Evolutionary conservation across 2,113 vertebrate genomes (phyloP).

Genomic region (Silurus asotus): DNA sequence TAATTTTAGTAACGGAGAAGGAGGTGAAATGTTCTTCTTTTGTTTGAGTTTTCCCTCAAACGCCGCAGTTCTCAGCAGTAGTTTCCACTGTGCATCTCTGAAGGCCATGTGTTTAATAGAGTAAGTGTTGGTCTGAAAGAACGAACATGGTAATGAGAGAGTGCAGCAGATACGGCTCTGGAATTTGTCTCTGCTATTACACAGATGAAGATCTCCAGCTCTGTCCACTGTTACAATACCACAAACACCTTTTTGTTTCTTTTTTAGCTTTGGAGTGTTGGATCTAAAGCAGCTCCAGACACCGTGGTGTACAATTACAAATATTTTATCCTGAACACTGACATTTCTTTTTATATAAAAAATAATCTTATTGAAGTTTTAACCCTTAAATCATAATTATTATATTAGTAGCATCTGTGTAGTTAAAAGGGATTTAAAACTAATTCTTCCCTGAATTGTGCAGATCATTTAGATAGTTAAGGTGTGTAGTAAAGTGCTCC

Average conservation of each 20-base stretch:
- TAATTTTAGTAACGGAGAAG: not conserved
- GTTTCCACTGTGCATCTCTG: not conserved
- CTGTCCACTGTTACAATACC: not conserved
- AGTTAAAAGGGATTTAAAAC: no score
- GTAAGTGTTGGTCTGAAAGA: not conserved
- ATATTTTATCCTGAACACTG: not conserved
- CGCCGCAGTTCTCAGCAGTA: not conserved
- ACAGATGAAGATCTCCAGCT: not conserved
- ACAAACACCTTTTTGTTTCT: not conserved
- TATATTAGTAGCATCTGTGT: no score
- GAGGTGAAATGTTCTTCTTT: not conserved
- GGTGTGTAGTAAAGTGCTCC: not conserved
- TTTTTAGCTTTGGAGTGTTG: not conserved
- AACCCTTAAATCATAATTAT: no score
- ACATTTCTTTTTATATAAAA: not conserved
- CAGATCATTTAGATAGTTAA: not conserved
- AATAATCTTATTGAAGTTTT: no score
- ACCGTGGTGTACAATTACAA: not conserved
- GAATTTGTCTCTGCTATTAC: not conserved
- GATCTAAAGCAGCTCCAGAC: not conserved
- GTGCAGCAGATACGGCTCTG: not conserved
- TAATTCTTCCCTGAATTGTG: no score
- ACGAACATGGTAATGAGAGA: not conserved
- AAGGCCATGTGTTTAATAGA: not conserved
- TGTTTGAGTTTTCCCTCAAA: not conserved